These are phyloP conservation scores for Delphinapterus leucas DNA, from an alignment of 2,113 vertebrate genomes.

Conservation along the genomic window DNA sequence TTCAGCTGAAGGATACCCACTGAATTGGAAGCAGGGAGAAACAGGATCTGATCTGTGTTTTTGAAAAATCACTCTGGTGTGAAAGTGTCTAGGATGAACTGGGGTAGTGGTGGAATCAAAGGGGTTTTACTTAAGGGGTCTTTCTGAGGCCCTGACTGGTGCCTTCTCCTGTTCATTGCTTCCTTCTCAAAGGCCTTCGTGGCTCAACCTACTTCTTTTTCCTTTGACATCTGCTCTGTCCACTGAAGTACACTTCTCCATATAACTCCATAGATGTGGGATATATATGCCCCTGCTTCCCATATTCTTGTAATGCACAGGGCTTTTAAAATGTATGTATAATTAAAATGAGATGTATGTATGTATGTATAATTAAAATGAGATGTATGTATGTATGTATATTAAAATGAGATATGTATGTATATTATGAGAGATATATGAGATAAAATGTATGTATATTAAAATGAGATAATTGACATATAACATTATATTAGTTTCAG, in stretches of 20 bases:
- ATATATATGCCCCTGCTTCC: neutral
- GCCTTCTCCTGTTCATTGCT: neutral
- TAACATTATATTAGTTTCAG: neutral
- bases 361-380: no score
- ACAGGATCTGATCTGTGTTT: neutral
- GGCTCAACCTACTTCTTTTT: neutral
- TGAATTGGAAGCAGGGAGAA: neutral
- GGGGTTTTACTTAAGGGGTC: neutral
- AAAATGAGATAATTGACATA: neutral
- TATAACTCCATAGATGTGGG: neutral
- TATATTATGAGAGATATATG: no score
- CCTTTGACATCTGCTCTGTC: neutral
- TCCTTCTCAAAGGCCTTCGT: neutral
- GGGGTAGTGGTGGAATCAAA: neutral
- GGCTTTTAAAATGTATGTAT: neutral
- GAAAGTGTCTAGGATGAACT: neutral
- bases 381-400: no score
- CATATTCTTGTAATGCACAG: neutral
- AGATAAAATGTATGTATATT: no score
- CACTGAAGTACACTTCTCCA: neutral
- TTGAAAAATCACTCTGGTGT: neutral
- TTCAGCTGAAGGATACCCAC: neutral
- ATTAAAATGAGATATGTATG: no score
- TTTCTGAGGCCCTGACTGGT: neutral
- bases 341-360: no score